Evolutionary conservation across 2,113 vertebrate species (phyloP).

Genomic region (Loxodonta africana): DNA sequence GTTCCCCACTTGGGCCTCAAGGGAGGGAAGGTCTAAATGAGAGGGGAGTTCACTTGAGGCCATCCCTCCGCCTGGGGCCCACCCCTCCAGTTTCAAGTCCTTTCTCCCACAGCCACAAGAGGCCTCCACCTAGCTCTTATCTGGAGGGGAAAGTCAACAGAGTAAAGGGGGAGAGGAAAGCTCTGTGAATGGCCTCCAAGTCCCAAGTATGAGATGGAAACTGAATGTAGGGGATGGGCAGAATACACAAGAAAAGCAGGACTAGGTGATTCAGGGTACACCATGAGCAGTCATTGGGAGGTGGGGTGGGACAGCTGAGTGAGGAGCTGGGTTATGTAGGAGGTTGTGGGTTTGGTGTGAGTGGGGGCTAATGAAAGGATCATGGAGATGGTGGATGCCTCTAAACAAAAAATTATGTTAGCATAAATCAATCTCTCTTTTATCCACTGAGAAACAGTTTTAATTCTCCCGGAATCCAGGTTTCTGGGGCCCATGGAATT

Average conservation of each 20-base stretch:
- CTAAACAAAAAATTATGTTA: neutral
- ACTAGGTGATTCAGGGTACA: fast-evolving
- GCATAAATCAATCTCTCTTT: neutral
- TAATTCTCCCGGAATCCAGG: neutral
- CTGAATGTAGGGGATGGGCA: neutral
- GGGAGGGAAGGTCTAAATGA: neutral
- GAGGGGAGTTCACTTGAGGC: too few species aligned
- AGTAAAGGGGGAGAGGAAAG: too few species aligned
- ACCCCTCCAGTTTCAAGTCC: neutral
- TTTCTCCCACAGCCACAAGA: neutral
- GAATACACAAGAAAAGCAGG: neutral
- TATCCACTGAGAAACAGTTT: neutral
- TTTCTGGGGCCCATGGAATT: neutral
- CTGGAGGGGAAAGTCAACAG: neutral
- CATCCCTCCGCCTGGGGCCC: neutral
- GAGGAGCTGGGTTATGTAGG: neutral
- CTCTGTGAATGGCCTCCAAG: neutral
- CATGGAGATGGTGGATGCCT: neutral
- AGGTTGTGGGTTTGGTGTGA: neutral
- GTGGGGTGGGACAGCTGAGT: neutral
- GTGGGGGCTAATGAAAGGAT: neutral
- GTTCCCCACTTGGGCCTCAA: neutral
- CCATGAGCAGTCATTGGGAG: neutral
- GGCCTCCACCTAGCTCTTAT: neutral
- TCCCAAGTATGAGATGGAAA: neutral